These are phyloP conservation scores for Nyctalus aviator DNA, from an alignment of 2,797 vertebrate genomes.

Conservation along the genomic window DNA sequence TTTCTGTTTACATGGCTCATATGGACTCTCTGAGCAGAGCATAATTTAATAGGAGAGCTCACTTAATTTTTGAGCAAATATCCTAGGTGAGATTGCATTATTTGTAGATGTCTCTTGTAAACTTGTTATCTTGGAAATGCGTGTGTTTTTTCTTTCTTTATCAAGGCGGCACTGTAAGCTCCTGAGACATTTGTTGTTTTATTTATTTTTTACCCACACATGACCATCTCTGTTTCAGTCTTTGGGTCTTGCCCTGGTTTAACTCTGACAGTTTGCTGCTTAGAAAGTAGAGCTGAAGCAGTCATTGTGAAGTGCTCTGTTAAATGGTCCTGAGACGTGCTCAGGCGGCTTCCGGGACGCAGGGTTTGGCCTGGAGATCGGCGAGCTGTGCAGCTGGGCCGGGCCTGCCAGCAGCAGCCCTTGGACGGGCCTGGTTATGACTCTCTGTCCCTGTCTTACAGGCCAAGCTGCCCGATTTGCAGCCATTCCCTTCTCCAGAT, in stretches of 20 bases:
- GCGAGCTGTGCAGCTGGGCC: background rate
- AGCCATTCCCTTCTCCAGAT: constrained; percentile 96
- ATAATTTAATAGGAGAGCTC: constrained; percentile 69
- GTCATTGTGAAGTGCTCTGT: background rate
- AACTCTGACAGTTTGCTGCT: background rate
- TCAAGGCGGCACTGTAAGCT: background rate
- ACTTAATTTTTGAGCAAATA: constrained; percentile 72
- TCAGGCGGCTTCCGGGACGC: background rate
- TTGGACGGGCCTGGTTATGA: background rate
- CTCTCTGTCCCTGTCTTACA: constrained; percentile 78
- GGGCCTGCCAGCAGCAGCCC: background rate
- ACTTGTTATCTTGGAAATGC: background rate
- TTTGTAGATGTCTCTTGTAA: constrained; percentile 61
- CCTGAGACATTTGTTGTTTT: background rate
- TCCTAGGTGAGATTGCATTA: constrained; percentile 60
- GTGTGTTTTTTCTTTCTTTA: background rate
- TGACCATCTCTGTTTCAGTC: background rate
- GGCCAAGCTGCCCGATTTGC: constrained; percentile 99
- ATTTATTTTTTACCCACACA: background rate
- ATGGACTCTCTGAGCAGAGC: constrained; percentile 72
- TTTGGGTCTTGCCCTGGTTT: background rate
- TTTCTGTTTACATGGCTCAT: constrained; percentile 81
- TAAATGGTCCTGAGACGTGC: background rate
- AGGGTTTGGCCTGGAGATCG: background rate
- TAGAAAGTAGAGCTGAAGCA: background rate